Base-by-base conservation (phyloP, 2,888 invertebrate genomes). In the Synergus laeviventris region DNA sequence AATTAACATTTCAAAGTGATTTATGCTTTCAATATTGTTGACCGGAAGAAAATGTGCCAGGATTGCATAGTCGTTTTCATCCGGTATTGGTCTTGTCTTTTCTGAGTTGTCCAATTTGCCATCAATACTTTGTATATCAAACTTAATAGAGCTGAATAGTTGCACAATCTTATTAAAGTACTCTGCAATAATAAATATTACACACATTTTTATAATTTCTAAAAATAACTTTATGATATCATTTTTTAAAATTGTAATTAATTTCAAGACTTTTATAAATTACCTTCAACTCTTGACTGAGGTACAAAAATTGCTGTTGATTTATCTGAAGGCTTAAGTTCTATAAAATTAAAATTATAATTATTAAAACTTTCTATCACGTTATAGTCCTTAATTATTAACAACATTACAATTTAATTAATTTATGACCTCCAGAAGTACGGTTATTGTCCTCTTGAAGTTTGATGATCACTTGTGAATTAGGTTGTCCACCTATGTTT, bases 1-100 rank as follows among this genome's bases (percentile, higher is more conserved):
- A 9, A 70, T 49, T 70, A 70, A 31, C 70, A 49, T 31, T 24
- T 70, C 70, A 49, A 70, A 70, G n/a, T 70, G 49, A 24, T 36
- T 70, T n/a, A 70, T 70, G 31, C 70, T 70, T n/a, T 70, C 49
- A n/a, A 70, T 49, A n/a, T 49, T 49, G n/a, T 70, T 70, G 24
- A 70, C 31, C 9, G 70, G 70, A 31, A 70, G 31, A 31, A 70
- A 70, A 24, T 70, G 70, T 49, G 49, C 31, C 4, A 70, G n/a
- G 31, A 70, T 49, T 36, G 70, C 16, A 31, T 49, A 70, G 11
- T 70, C 70, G 31, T 45, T 31, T n/a, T 49, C 49, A 31, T 49
- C 45, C 9, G 45, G 42, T 9, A 38, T 9, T 36, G 62, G 7
- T 64, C 12, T 45, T 49, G n/a, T 16, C n/a, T 24, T 70, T n/a